A percentile compares a stretch with the other conserved stretches of the same genome.
Conservation (phyloP, 1,140 invertebrate genomes). For the Hycleus phaleratus region DNA sequence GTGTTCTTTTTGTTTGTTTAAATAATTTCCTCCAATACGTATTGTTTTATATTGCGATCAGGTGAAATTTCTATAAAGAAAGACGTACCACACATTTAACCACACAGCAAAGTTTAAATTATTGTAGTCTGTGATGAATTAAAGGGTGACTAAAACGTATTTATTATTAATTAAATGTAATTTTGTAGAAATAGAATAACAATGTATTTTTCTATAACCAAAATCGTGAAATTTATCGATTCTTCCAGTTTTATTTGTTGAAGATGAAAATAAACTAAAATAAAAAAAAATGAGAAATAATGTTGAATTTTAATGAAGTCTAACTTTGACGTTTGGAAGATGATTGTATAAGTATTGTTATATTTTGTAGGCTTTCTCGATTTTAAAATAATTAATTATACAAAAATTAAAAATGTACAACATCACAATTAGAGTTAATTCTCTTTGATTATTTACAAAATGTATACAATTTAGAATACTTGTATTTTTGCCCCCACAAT, state of each 20-base stretch:
- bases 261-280: neutral
- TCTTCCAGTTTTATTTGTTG: constrained; percentile 32
- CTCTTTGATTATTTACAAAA: constrained; percentile 11
- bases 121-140: constrained; percentile 41
- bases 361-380: constrained; percentile 29
- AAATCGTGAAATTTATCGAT: constrained; percentile 27
- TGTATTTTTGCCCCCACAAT: constrained; percentile 27
- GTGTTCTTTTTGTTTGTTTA: neutral
- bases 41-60: neutral
- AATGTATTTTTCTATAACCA: constrained; percentile 38
- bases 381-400: neutral
- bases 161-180: constrained; percentile 34
- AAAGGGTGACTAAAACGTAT: constrained; percentile 39
- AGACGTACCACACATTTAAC: neutral
- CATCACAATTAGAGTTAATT: constrained; percentile 23
- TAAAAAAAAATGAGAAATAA: no score
- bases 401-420: constrained; percentile 26
- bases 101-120: constrained; percentile 30
- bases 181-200: constrained; percentile 33
- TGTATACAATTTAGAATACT: constrained; percentile 25
- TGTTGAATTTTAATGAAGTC: constrained; percentile 31
- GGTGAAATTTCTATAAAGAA: neutral
- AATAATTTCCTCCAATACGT: neutral
- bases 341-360: constrained; percentile 33
- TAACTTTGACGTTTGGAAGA: constrained; percentile 29